Percentiles rank a stretch among this genome's conserved stretches.
These are phyloP conservation scores for Halcyon senegalensis DNA, from an alignment of 2,113 vertebrate genomes.

Conservation along the genomic window DNA sequence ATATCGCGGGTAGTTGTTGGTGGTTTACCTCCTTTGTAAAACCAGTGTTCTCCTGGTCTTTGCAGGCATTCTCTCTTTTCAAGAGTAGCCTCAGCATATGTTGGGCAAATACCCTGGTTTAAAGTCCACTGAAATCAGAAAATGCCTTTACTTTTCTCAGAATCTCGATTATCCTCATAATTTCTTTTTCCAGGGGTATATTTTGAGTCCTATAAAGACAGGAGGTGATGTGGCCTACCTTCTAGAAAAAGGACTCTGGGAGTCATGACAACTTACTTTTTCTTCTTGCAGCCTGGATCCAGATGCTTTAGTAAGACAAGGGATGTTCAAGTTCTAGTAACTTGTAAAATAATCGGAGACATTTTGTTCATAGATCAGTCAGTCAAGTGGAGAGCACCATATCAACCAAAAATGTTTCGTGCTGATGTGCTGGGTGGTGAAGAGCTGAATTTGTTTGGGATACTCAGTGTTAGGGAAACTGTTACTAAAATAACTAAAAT, in stretches of 20 bases:
- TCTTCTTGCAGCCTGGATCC: not conserved
- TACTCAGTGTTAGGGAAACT: not conserved
- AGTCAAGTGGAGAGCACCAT: not conserved
- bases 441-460: not conserved
- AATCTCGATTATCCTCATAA: fast-evolving
- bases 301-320: not conserved
- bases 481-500: not conserved
- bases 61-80: not conserved
- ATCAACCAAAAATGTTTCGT: not conserved
- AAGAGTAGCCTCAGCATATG: not conserved
- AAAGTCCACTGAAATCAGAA: not conserved
- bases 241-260: not conserved
- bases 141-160: not conserved
- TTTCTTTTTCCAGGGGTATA: not conserved
- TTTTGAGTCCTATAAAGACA: not conserved
- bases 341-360: not conserved
- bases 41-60: not conserved
- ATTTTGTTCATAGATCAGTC: not conserved
- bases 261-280: not conserved
- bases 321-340: not conserved
- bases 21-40: not conserved
- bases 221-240: not conserved
- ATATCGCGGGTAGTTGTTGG: not conserved
- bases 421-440: not conserved
- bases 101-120: not conserved